phyloP scores from a whole-genome alignment of 30 jellyfish, hydroid and myxozoan species.

The Aurelia aurita complex sp. Pacific region DNA sequence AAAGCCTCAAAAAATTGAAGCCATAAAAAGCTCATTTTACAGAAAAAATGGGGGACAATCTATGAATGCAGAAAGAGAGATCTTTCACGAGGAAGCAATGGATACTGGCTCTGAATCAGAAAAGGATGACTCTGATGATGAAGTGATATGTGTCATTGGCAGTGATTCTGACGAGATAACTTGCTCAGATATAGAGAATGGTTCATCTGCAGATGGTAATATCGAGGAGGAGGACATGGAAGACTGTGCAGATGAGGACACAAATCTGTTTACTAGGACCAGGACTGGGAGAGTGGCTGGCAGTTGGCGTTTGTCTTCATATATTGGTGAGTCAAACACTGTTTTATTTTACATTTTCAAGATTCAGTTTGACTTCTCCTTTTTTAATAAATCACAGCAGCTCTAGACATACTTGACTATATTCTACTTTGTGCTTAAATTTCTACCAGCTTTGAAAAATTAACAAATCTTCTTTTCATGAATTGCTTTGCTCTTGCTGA shows the following conservation, averaged over 20 bases:
- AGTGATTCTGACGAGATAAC: not conserved
- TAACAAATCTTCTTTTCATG: too few species aligned
- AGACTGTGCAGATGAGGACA: not conserved
- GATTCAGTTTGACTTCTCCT: too few species aligned
- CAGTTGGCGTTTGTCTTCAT: not conserved
- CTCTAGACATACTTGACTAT: too few species aligned
- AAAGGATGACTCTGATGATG: constrained; percentile 2
- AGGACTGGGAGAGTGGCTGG: constrained; percentile 14
- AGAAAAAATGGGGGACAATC: too few species aligned
- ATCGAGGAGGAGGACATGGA: not conserved
- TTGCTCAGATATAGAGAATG: not conserved
- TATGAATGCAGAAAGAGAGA: not conserved
- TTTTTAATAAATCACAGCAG: too few species aligned
- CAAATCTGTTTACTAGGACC: not conserved
- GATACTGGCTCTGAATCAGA: not conserved
- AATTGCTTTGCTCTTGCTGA: too few species aligned
- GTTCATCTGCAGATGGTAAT: not conserved
- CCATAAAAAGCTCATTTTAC: not conserved
- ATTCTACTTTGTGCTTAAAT: too few species aligned
- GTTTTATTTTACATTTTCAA: too few species aligned
- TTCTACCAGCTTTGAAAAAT: too few species aligned
- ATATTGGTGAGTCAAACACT: not conserved
- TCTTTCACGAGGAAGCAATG: not conserved
- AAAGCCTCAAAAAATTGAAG: constrained; percentile 17
- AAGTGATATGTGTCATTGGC: not conserved